These are phyloP conservation scores for Bellardia bayeri DNA, from an alignment of 2,888 invertebrate genomes.

Conservation along the genomic window DNA sequence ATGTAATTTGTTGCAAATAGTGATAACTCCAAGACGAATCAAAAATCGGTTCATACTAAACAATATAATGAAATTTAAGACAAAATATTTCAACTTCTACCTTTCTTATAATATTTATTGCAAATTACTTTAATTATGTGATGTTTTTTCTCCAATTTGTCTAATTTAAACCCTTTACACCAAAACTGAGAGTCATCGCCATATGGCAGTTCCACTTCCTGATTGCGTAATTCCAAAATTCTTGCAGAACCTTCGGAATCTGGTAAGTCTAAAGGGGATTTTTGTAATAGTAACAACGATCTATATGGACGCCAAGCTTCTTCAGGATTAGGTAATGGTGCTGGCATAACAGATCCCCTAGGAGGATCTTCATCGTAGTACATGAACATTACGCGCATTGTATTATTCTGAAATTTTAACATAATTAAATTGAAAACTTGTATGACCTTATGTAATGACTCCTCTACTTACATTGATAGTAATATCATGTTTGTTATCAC, in stretches of 20 bases:
- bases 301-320: slow-evolving; percentile 85
- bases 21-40: slow-evolving; percentile 85
- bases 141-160: slow-evolving; percentile 86
- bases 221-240: slow-evolving; percentile 85
- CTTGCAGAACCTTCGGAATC: slow-evolving; percentile 78
- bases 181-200: slow-evolving; percentile 87
- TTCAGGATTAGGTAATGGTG: slow-evolving; percentile 85
- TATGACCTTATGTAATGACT: neutral
- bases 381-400: slow-evolving; percentile 87
- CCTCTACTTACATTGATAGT: slow-evolving; percentile 86
- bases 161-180: slow-evolving; percentile 87
- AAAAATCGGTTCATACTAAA: slow-evolving; percentile 88
- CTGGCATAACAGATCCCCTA: slow-evolving; percentile 85
- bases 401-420: slow-evolving; percentile 85
- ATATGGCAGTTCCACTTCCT: slow-evolving; percentile 86
- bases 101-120: neutral
- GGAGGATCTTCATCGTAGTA: slow-evolving; percentile 86
- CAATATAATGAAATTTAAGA: neutral
- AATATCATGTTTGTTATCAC: slow-evolving; percentile 89
- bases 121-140: slow-evolving; percentile 87
- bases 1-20: slow-evolving; percentile 87
- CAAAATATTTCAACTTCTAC: neutral
- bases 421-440: neutral
- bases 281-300: slow-evolving; percentile 86
- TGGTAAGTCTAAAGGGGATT: slow-evolving; percentile 85